A percentile compares a stretch with the other conserved stretches of the same genome.
Evolutionary conservation across 2,888 invertebrate species (phyloP).

Genomic region (Charanyca ferruginea): DNA sequence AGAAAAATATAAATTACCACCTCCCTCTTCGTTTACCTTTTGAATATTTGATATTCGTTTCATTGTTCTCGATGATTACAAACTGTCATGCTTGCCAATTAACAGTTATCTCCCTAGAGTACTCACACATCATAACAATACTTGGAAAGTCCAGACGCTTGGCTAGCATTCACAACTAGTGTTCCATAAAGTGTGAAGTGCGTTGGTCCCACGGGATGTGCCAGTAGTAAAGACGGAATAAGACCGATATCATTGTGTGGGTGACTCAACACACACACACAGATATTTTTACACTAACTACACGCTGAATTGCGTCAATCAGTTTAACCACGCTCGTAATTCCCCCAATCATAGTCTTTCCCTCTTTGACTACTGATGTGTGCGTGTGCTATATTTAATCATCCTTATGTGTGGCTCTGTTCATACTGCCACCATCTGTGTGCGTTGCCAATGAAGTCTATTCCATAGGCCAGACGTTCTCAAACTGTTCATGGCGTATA

Average conservation of each 20-base stretch:
- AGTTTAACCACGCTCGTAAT: slow-evolving; percentile 81
- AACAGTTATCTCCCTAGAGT: slow-evolving; percentile 77
- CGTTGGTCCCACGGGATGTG: slow-evolving; percentile 88
- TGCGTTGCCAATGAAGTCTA: slow-evolving; percentile 87
- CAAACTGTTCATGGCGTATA: slow-evolving; percentile 73
- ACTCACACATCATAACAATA: slow-evolving; percentile 72
- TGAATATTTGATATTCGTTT: not conserved
- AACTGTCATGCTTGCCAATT: slow-evolving; percentile 69
- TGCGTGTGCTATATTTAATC: slow-evolving; percentile 88
- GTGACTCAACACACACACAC: slow-evolving; percentile 65
- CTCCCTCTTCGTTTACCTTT: not conserved
- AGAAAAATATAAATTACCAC: too few relatives aligned
- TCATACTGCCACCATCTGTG: slow-evolving; percentile 86
- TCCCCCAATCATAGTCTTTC: slow-evolving; percentile 83
- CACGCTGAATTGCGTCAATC: slow-evolving; percentile 87
- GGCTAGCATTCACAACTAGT: slow-evolving; percentile 83
- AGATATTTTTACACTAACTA: slow-evolving; percentile 63
- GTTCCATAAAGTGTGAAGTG: slow-evolving; percentile 82
- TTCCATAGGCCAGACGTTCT: slow-evolving; percentile 80
- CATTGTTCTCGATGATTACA: slow-evolving; percentile 37
- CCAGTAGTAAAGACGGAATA: slow-evolving; percentile 87
- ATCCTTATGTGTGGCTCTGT: slow-evolving; percentile 82
- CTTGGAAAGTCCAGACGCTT: slow-evolving; percentile 78
- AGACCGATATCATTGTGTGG: slow-evolving; percentile 81
- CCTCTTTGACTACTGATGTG: slow-evolving; percentile 74